phyloP scores from a whole-genome alignment of 37 sponge, comb jelly and placozoan genomes.

The Geodia barretti region DNA sequence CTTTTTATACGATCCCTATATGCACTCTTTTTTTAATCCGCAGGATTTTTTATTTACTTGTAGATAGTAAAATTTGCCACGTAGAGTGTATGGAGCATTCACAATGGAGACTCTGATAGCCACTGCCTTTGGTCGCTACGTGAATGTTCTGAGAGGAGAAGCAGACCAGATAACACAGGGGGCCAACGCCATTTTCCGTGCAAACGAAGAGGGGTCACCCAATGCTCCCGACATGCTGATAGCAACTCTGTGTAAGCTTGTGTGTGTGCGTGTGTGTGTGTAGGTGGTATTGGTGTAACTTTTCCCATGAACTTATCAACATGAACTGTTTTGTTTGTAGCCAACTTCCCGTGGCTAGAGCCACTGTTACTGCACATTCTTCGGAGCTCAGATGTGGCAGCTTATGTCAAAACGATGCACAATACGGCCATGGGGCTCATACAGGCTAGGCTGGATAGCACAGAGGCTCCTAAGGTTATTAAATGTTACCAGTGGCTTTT shows the following conservation, averaged over 20 bases:
- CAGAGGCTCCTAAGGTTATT: slow-evolving; percentile 6
- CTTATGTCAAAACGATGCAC: neutral
- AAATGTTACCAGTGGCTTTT: neutral
- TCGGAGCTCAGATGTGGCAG: neutral
- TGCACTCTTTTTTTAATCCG: too few relatives aligned
- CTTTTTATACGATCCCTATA: too few relatives aligned
- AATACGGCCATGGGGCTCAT: slow-evolving; percentile 19
- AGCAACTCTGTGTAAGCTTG: neutral
- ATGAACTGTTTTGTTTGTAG: too few relatives aligned
- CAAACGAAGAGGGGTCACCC: neutral
- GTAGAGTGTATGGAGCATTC: slow-evolving; percentile 42
- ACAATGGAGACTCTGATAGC: slow-evolving; percentile 79
- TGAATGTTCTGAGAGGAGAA: slow-evolving; percentile 39
- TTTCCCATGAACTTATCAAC: too few relatives aligned
- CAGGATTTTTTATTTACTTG: too few relatives aligned
- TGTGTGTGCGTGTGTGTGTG: neutral
- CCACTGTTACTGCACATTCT: slow-evolving; percentile 1
- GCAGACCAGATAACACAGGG: slow-evolving; percentile 53
- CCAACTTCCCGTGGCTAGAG: slow-evolving; percentile 34
- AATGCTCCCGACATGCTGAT: neutral
- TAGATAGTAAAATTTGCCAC: too few relatives aligned
- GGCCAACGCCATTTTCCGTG: slow-evolving; percentile 20
- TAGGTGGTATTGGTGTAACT: too few relatives aligned
- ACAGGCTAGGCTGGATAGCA: neutral
- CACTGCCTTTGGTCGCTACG: slow-evolving; percentile 57